phyloP scores from a whole-genome alignment of 2,888 invertebrate genomes.

The Drosophila eohydei region DNA sequence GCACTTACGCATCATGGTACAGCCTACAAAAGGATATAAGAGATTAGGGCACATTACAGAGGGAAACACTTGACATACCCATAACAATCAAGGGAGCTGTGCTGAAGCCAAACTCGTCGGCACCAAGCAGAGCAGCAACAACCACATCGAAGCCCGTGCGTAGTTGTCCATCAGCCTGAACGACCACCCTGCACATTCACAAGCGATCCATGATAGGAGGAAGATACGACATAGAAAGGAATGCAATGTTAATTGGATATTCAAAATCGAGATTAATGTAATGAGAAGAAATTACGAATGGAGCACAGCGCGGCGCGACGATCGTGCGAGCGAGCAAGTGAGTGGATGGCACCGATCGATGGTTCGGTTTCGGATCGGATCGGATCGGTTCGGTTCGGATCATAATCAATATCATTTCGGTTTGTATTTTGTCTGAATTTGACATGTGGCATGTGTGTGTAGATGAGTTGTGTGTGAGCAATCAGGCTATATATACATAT shows the following conservation, averaged over 20 bases:
- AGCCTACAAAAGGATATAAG: conserved; percentile 86
- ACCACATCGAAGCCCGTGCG: conserved; percentile 98
- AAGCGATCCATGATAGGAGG: conserved; percentile 40
- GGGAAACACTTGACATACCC: conserved; percentile 85
- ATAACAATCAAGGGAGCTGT: conserved; percentile 98
- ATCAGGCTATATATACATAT: conserved; percentile 36
- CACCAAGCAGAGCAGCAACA: conserved; percentile 97
- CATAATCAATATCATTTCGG: conserved; percentile 29
- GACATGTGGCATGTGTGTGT: conserved; percentile 33
- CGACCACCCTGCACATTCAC: conserved; percentile 89
- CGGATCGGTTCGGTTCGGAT: conserved; percentile 37
- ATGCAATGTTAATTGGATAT: conserved; percentile 69
- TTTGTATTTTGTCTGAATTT: conserved; percentile 40
- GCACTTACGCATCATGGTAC: conserved; percentile 99
- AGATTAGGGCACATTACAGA: not conserved
- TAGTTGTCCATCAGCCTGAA: conserved; percentile 98
- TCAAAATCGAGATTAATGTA: conserved; percentile 56
- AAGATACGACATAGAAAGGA: conserved; percentile 79
- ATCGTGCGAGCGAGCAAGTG: conserved; percentile 74
- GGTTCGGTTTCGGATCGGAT: conserved; percentile 41
- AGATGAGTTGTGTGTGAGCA: conserved; percentile 41
- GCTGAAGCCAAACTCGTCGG: conserved; percentile 99
- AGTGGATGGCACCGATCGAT: conserved; percentile 65
- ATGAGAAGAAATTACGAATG: conserved; percentile 84
- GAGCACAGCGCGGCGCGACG: conserved; percentile 82